These are phyloP conservation scores for Stenurella melanura DNA, from an alignment of 2,888 invertebrate genomes.

Conservation along the genomic window DNA sequence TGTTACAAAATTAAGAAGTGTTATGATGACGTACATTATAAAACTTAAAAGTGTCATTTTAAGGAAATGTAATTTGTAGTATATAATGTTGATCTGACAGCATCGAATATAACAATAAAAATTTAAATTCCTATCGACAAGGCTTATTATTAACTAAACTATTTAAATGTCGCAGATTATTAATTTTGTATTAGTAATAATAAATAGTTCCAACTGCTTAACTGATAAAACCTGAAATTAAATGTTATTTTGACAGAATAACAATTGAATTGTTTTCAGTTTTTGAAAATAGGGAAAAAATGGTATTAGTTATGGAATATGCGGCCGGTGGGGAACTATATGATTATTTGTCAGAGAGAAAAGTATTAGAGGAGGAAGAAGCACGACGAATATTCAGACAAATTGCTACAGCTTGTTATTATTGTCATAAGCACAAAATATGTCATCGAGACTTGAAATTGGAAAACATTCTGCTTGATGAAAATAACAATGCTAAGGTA, in stretches of 20 bases:
- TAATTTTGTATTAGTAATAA: too few relatives aligned
- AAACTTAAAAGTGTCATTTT: too few relatives aligned
- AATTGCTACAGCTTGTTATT: slow-evolving; percentile 96
- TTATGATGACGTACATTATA: too few relatives aligned
- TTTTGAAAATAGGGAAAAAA: slow-evolving; percentile 99
- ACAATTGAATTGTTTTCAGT: slow-evolving; percentile 76
- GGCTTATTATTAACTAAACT: too few relatives aligned
- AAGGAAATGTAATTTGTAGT: too few relatives aligned
- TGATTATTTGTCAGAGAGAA: slow-evolving; percentile 94
- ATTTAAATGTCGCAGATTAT: too few relatives aligned
- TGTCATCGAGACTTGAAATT: slow-evolving; percentile 97
- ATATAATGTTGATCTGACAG: too few relatives aligned
- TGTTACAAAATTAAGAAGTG: too few relatives aligned
- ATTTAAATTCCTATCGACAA: too few relatives aligned
- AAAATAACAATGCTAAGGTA: slow-evolving; percentile 95
- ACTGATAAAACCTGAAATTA: not conserved
- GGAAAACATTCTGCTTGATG: slow-evolving; percentile 95
- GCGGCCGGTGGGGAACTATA: slow-evolving; percentile 99
- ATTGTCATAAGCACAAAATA: slow-evolving; percentile 98
- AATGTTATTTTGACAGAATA: not conserved
- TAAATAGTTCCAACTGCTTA: too few relatives aligned
- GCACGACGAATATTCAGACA: slow-evolving; percentile 96
- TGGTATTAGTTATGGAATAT: slow-evolving; percentile 99
- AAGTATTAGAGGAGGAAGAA: slow-evolving; percentile 93
- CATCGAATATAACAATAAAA: too few relatives aligned